These are phyloP conservation scores for Aphis craccivora DNA, from an alignment of 1,140 invertebrate genomes.

Conservation along the genomic window DNA sequence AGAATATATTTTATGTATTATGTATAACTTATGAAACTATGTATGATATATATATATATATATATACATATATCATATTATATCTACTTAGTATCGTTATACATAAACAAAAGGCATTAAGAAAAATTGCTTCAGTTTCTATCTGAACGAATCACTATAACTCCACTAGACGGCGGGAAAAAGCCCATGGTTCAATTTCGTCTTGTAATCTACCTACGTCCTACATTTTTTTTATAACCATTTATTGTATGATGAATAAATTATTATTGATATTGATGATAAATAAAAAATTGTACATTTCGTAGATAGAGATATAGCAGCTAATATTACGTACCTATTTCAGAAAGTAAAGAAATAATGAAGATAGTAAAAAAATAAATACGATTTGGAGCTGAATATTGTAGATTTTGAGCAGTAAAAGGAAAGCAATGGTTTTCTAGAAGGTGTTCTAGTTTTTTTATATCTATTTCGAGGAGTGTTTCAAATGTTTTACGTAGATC, in stretches of 20 bases:
- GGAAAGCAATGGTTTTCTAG: background rate
- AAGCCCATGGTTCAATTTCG: background rate
- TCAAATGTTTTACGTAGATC: background rate
- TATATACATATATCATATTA: background rate
- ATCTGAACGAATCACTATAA: background rate
- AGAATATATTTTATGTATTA: background rate
- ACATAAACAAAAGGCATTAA: background rate
- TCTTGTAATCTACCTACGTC: background rate
- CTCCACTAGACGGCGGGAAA: background rate
- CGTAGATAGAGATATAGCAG: background rate
- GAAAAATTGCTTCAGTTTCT: constrained; percentile 13
- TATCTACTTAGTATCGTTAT: background rate
- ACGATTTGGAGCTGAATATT: background rate
- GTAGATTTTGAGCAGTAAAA: background rate
- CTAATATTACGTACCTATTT: background rate
- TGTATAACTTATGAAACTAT: background rate
- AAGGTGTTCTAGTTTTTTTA: background rate
- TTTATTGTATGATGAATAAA: background rate
- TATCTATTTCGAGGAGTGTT: background rate
- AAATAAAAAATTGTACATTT: background rate
- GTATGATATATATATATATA: background rate
- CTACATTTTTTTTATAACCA: background rate
- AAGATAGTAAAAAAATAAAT: background rate
- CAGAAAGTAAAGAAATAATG: background rate
- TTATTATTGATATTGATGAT: background rate